Evolutionary conservation across 2,797 vertebrate genomes (phyloP).

Genomic region (Vespertilio murinus): DNA sequence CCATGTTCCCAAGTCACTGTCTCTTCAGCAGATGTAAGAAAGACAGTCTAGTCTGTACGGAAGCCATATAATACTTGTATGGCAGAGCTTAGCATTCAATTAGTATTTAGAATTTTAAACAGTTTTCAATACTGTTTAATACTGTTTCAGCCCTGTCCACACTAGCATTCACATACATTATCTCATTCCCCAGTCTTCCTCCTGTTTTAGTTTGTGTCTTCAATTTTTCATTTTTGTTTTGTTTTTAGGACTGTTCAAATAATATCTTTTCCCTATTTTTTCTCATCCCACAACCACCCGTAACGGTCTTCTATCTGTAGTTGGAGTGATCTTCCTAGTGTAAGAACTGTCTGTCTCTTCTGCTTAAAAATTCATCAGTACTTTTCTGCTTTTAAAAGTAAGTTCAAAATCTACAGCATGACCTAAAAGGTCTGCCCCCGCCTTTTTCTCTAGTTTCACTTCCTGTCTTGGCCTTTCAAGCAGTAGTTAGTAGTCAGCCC

Average conservation of each 20-base stretch:
- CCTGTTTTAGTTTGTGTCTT: not conserved
- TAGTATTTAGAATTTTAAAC: conserved; percentile 42
- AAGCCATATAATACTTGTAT: not conserved
- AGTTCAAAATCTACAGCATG: not conserved
- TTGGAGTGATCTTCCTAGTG: conserved; percentile 12
- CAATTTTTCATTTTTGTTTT: not conserved
- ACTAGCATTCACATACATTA: not conserved
- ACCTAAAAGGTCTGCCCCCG: not conserved
- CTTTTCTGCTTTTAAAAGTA: conserved; percentile 44
- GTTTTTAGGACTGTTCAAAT: not conserved
- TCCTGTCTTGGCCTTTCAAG: conserved; percentile 6
- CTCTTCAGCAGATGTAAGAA: conserved; percentile 1
- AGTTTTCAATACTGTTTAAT: not conserved
- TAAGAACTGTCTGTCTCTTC: not conserved
- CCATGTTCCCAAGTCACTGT: not conserved
- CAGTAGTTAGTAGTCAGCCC: not conserved
- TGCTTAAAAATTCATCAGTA: conserved; percentile 33
- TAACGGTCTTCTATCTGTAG: not conserved
- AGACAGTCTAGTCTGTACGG: conserved; percentile 41
- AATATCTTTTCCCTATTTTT: not conserved
- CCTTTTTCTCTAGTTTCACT: conserved; percentile 20
- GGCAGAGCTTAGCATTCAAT: not conserved
- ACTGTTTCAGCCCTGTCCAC: not conserved
- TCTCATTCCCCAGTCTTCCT: not conserved
- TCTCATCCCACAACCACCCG: not conserved